Conservation (phyloP, 1,140 invertebrate genomes). For the Asobara japonica region DNA sequence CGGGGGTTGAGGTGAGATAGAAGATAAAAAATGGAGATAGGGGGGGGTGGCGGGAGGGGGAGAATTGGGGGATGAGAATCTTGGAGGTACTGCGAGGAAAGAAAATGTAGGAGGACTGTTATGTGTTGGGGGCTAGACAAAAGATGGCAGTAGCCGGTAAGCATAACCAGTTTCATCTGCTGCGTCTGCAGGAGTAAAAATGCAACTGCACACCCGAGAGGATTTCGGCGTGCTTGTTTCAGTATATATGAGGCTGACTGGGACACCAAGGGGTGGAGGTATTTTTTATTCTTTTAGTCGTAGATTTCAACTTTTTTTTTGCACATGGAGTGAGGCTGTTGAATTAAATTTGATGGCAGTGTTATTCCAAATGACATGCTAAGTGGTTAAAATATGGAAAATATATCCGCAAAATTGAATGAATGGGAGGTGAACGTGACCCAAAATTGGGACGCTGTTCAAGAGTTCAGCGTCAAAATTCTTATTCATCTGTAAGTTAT, state of each 20-base stretch:
- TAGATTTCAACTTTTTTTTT: too few species aligned
- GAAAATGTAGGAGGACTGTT: slow-evolving; percentile 29
- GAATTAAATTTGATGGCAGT: too few species aligned
- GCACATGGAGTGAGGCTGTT: too few species aligned
- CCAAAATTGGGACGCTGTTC: too few species aligned
- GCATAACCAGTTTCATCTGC: slow-evolving; percentile 55
- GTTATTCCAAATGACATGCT: too few species aligned
- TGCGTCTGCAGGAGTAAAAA: slow-evolving; percentile 51
- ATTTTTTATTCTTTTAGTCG: background rate
- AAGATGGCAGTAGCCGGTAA: slow-evolving; percentile 46
- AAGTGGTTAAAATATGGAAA: too few species aligned
- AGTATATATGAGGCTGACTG: slow-evolving; percentile 20
- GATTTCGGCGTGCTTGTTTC: slow-evolving; percentile 41
- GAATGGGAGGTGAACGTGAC: too few species aligned
- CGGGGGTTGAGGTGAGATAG: background rate
- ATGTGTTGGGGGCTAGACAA: slow-evolving; percentile 43
- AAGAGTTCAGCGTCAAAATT: too few species aligned
- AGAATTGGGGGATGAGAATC: slow-evolving; percentile 1
- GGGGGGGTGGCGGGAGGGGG: slow-evolving; percentile 28
- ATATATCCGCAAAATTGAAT: too few species aligned
- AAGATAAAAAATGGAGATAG: slow-evolving; percentile 3
- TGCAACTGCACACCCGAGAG: slow-evolving; percentile 43
- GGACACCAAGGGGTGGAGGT: background rate
- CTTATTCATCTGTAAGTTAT: too few species aligned
- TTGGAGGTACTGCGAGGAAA: background rate